These are phyloP conservation scores for Diplodus puntazzo DNA, from an alignment of 2,797 vertebrate species.

Conservation along the genomic window DNA sequence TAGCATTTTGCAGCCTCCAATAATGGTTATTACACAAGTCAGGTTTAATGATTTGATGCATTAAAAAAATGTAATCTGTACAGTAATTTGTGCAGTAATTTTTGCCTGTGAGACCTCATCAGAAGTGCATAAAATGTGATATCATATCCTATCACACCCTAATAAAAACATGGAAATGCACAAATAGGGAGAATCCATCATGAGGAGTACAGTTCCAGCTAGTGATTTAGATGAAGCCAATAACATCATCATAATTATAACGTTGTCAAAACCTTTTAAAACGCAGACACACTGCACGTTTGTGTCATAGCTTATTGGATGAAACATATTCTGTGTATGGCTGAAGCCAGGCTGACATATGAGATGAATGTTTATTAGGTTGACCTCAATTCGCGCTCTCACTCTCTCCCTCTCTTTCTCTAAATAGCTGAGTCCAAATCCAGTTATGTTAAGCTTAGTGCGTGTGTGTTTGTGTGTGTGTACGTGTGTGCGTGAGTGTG, in stretches of 20 bases:
- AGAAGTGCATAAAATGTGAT: neutral
- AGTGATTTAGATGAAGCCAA: neutral
- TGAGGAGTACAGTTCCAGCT: neutral
- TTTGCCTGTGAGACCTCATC: neutral
- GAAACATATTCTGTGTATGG: constrained; percentile 23
- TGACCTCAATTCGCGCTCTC: constrained; percentile 75
- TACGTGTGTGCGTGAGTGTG: constrained; percentile 27
- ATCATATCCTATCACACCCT: no score
- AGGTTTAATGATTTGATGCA: no score
- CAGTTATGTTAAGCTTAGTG: constrained; percentile 69
- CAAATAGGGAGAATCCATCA: neutral
- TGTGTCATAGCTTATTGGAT: neutral
- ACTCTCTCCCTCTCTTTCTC: constrained; percentile 55
- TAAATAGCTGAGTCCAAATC: constrained; percentile 74
- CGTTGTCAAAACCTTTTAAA: neutral
- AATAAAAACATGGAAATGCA: neutral
- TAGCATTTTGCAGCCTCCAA: no score
- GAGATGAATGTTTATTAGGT: constrained; percentile 77
- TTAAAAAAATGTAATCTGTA: no score
- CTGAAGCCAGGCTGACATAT: constrained; percentile 48
- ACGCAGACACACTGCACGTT: neutral
- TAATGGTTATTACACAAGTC: no score
- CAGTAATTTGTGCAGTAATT: no score
- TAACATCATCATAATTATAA: neutral
- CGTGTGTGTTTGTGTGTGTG: constrained; percentile 21